Conservation (phyloP, 2,797 vertebrate genomes). For the Hoplostethus mediterraneus region DNA sequence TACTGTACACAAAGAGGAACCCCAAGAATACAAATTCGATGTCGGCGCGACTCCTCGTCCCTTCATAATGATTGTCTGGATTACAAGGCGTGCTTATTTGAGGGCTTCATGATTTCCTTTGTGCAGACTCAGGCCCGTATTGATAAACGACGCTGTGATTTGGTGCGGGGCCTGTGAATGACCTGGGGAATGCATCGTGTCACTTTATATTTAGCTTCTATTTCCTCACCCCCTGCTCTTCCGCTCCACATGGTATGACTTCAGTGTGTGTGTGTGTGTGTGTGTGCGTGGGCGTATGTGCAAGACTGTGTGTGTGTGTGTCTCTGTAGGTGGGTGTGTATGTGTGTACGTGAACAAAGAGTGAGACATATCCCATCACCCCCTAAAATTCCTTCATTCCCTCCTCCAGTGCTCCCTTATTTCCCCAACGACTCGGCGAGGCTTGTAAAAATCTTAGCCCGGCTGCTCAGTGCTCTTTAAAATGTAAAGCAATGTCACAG, state of each 20-base stretch:
- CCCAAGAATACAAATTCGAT: conserved; percentile 72
- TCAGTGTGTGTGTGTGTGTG: conserved; percentile 48
- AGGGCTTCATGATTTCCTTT: conserved; percentile 61
- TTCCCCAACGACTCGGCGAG: conserved; percentile 74
- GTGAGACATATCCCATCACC: conserved; percentile 69
- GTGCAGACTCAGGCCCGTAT: conserved; percentile 37
- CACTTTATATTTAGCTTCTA: conserved; percentile 79
- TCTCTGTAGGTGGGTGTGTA: conserved; percentile 1
- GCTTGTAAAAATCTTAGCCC: conserved; percentile 75
- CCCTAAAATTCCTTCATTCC: conserved; percentile 76
- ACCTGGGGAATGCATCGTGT: conserved; percentile 74
- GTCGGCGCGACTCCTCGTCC: conserved; percentile 67
- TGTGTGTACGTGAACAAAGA: conserved; percentile 47
- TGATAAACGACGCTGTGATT: conserved; percentile 73
- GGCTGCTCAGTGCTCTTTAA: conserved; percentile 76
- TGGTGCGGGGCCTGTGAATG: conserved; percentile 66
- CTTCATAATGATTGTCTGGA: conserved; percentile 71
- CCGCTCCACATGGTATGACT: conserved; percentile 70
- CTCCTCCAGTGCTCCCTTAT: conserved; percentile 75
- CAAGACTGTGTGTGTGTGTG: neutral
- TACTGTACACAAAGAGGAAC: conserved; percentile 57
- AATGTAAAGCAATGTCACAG: conserved; percentile 80
- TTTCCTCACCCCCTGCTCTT: conserved; percentile 75
- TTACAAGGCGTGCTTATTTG: conserved; percentile 70
- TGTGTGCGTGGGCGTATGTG: neutral